Percentiles rank a stretch among this genome's conserved stretches.
Conservation (phyloP, 2,113 vertebrate species). For the Syrrhaptes paradoxus region DNA sequence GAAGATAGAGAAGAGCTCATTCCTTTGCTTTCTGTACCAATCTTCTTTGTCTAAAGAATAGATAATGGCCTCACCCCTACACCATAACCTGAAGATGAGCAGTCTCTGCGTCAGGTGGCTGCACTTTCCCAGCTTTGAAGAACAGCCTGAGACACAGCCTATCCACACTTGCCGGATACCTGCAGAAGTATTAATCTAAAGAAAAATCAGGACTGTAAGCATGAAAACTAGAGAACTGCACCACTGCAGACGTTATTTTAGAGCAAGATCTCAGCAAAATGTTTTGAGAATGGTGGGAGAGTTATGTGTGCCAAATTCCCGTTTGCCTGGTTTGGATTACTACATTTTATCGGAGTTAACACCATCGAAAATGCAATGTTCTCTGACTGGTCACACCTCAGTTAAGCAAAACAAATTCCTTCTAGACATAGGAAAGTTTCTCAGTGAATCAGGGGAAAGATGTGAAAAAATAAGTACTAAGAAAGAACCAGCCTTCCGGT, state of each 20-base stretch:
- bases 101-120: not conserved
- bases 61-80: too few relatives aligned
- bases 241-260: not conserved
- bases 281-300: not conserved
- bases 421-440: not conserved
- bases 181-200: not conserved
- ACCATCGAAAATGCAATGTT: not conserved
- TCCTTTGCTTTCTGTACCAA: not conserved
- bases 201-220: not conserved
- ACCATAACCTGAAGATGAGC: not conserved
- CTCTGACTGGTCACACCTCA: not conserved
- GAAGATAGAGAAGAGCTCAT: not conserved
- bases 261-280: not conserved
- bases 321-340: fast-evolving
- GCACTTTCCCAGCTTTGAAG: not conserved
- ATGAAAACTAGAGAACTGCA: not conserved
- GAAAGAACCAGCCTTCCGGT: not conserved
- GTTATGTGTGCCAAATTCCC: not conserved
- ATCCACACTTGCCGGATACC: not conserved
- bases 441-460: not conserved
- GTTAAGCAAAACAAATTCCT: not conserved
- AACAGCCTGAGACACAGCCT: not conserved
- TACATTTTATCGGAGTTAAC: not conserved
- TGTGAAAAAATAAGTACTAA: not conserved
- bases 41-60: not conserved